These are phyloP conservation scores for Cistogaster globosa DNA, from an alignment of 2,888 invertebrate species.

Conservation along the genomic window DNA sequence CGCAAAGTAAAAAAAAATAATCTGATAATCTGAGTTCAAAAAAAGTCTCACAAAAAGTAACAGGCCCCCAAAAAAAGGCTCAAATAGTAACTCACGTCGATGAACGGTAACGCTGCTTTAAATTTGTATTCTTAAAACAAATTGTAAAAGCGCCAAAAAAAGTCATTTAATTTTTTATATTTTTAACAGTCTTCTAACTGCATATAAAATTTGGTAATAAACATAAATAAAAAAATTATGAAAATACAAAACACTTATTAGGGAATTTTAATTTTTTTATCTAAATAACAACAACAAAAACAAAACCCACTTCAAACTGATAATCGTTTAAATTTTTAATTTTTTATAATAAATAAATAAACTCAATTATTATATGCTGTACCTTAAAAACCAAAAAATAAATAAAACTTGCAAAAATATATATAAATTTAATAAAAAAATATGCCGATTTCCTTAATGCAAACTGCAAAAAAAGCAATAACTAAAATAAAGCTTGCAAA, in stretches of 20 bases:
- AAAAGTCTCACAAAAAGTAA: no score
- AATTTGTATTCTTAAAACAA: no score
- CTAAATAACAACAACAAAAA: constrained; percentile 25
- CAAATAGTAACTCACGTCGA: no score
- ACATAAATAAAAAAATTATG: constrained; percentile 14
- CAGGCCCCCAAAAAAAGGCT: no score
- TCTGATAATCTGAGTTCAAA: no score
- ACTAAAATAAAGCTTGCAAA: constrained; percentile 48
- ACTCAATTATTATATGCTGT: constrained; percentile 62
- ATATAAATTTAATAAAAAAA: background rate
- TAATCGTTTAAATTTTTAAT: constrained; percentile 64
- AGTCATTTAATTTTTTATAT: background rate
- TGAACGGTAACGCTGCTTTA: no score
- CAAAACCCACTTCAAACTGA: constrained; percentile 68
- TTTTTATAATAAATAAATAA: constrained; percentile 35
- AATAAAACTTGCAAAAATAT: constrained; percentile 25
- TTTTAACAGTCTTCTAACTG: background rate
- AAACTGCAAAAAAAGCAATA: constrained; percentile 54
- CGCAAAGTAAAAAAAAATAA: no score
- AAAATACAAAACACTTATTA: constrained; percentile 55
- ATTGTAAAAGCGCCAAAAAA: no score
- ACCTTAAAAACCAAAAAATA: constrained; percentile 60
- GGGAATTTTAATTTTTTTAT: constrained; percentile 64
- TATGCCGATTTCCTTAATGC: constrained; percentile 67
- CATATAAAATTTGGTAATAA: constrained; percentile 13